phyloP scores from a whole-genome alignment of 2,797 vertebrate species.

The Brotogeris chrysoptera region DNA sequence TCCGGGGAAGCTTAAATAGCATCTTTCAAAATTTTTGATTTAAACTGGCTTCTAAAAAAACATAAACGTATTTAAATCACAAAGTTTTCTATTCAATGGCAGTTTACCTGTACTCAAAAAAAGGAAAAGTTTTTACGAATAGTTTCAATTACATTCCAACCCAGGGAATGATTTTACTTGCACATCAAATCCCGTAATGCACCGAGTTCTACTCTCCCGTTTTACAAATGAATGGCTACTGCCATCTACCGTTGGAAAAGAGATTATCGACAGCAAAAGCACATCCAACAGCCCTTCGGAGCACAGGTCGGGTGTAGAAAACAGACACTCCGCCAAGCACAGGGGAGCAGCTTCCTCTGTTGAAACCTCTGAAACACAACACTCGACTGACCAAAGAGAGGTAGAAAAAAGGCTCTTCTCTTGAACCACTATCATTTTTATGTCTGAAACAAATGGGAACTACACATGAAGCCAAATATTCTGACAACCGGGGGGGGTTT shows the following conservation, averaged over 20 bases:
- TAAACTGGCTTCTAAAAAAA: not conserved
- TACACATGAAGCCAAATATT: accelerated
- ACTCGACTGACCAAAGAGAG: not conserved
- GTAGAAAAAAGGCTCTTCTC: not conserved
- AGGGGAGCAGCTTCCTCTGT: not conserved
- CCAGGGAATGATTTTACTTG: not conserved
- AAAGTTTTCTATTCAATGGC: not conserved
- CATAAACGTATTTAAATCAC: not conserved
- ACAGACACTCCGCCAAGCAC: not conserved
- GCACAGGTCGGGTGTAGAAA: not conserved
- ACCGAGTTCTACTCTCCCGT: not conserved
- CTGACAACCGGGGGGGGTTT: not conserved
- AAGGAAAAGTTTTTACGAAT: not conserved
- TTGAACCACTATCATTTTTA: not conserved
- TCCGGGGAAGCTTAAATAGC: not conserved
- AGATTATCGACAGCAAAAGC: not conserved
- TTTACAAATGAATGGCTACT: slow-evolving; percentile 67
- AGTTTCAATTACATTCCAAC: not conserved
- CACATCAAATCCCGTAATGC: not conserved
- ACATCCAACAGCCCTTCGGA: not conserved
- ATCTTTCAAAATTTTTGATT: not conserved
- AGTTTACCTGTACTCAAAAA: not conserved
- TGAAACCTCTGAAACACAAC: not conserved
- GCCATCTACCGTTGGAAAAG: slow-evolving; percentile 75
- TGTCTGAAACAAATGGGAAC: not conserved